Percentiles rank a stretch among this genome's conserved stretches.
Conservation (phyloP, 37 sponge, comb jelly and placozoan genomes). For the Sycon ciliatum region DNA sequence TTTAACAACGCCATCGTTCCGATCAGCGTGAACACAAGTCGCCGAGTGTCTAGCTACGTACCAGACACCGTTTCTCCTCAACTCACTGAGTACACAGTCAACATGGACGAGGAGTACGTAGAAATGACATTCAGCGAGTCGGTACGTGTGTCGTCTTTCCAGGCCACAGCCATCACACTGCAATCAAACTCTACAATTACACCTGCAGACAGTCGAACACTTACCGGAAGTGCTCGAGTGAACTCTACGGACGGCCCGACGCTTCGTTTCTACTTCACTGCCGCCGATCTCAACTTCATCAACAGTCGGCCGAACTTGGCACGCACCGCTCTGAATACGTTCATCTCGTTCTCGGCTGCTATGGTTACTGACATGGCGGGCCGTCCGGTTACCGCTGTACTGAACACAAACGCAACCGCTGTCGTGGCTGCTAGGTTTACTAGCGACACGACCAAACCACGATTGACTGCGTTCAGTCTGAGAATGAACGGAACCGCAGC, state of each 20-base stretch:
- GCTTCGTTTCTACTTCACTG: constrained; percentile 30
- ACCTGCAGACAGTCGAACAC: constrained; percentile 9
- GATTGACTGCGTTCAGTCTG: constrained; percentile 53
- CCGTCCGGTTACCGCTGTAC: constrained; percentile 34
- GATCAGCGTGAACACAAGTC: constrained; percentile 5
- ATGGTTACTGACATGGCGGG: constrained; percentile 58
- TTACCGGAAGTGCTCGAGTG: neutral
- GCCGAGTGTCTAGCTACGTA: constrained; percentile 18
- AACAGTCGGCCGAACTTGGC: constrained; percentile 48
- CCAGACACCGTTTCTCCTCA: constrained; percentile 37
- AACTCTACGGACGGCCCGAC: constrained; percentile 30
- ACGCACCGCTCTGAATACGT: neutral
- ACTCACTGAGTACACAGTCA: constrained; percentile 41
- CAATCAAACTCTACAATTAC: constrained; percentile 31
- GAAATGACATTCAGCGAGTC: constrained; percentile 67
- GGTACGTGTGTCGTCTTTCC: constrained; percentile 43
- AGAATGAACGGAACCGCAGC: constrained; percentile 67
- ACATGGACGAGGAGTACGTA: constrained; percentile 50
- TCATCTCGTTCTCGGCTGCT: neutral
- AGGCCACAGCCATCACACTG: constrained; percentile 40
- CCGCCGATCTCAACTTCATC: constrained; percentile 55
- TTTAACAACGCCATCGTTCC: constrained; percentile 39
- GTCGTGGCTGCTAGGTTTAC: constrained; percentile 16
- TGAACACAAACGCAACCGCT: constrained; percentile 18
- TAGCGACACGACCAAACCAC: constrained; percentile 49